Conservation (phyloP, 1,140 invertebrate species). For the Idris sp. region DNA sequence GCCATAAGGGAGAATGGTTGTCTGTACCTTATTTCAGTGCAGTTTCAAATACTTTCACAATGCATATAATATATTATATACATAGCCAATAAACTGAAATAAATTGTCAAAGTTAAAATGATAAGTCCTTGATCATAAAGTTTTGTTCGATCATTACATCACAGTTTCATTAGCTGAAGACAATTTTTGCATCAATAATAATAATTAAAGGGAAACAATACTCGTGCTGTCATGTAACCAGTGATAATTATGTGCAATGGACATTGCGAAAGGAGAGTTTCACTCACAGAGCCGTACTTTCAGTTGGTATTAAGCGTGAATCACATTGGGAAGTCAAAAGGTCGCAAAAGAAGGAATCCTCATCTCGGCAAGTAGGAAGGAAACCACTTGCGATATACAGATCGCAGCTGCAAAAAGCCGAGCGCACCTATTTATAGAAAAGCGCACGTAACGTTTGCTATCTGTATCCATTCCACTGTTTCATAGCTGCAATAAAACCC, state of each 20-base stretch:
- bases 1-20: too few relatives aligned
- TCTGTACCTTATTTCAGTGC: too few relatives aligned
- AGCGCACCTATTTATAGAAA: slow-evolving; percentile 54
- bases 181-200: background rate
- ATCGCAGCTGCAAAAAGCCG: slow-evolving; percentile 31
- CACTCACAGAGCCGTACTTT: slow-evolving; percentile 30
- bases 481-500: slow-evolving; percentile 43
- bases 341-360: slow-evolving; percentile 16
- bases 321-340: slow-evolving; percentile 16
- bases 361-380: slow-evolving; percentile 33
- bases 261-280: slow-evolving; percentile 21
- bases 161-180: slow-evolving; percentile 13
- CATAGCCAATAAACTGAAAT: too few relatives aligned
- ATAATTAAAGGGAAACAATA: slow-evolving; percentile 39
- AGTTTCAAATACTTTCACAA: too few relatives aligned
- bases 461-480: slow-evolving; percentile 25
- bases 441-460: slow-evolving; percentile 30
- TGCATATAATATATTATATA: too few relatives aligned
- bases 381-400: slow-evolving; percentile 36
- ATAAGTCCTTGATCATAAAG: too few relatives aligned
- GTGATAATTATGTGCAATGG: slow-evolving; percentile 40
- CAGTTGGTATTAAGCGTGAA: slow-evolving; percentile 26
- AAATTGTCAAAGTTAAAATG: too few relatives aligned
- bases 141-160: slow-evolving; percentile 1
- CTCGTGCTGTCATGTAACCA: slow-evolving; percentile 11